Conservation (phyloP, 2,888 invertebrate species). For the Thumatha senex region DNA sequence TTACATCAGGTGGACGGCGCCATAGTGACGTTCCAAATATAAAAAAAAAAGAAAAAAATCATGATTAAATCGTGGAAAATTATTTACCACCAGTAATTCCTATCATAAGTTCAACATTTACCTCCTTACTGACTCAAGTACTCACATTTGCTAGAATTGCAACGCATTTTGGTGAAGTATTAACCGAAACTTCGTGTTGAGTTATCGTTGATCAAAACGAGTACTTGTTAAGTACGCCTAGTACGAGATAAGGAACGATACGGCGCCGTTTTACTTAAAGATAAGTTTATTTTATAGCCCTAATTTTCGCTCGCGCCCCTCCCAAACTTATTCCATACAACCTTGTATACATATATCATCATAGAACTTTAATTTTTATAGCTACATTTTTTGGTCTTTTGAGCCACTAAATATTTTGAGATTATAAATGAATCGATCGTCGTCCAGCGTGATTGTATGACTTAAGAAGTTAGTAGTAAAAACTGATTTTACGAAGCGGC, state of each 20-base stretch:
- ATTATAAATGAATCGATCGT: too few relatives aligned
- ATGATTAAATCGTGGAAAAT: background rate
- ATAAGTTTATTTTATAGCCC: conserved; percentile 20
- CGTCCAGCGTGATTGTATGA: too few relatives aligned
- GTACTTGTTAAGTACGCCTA: conserved; percentile 23
- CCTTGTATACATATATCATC: too few relatives aligned
- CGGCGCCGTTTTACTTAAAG: conserved; percentile 24
- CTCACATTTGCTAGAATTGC: conserved; percentile 7
- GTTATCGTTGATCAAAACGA: conserved; percentile 29
- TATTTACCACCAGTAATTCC: background rate
- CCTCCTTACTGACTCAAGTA: background rate
- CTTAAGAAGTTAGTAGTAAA: too few relatives aligned
- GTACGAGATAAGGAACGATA: conserved; percentile 25
- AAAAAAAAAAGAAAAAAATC: too few relatives aligned
- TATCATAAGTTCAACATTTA: conserved; percentile 1
- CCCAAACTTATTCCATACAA: too few relatives aligned
- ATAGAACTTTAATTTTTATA: too few relatives aligned
- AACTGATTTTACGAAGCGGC: too few relatives aligned
- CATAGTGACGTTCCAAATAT: too few relatives aligned
- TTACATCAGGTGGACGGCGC: too few relatives aligned
- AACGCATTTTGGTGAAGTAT: conserved; percentile 21
- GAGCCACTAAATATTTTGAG: too few relatives aligned
- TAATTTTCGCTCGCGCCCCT: conserved; percentile 3
- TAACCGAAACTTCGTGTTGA: conserved; percentile 16
- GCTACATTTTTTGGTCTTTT: too few relatives aligned